Conservation (phyloP, 2,888 invertebrate genomes). For the Plemyria rubiginata region DNA sequence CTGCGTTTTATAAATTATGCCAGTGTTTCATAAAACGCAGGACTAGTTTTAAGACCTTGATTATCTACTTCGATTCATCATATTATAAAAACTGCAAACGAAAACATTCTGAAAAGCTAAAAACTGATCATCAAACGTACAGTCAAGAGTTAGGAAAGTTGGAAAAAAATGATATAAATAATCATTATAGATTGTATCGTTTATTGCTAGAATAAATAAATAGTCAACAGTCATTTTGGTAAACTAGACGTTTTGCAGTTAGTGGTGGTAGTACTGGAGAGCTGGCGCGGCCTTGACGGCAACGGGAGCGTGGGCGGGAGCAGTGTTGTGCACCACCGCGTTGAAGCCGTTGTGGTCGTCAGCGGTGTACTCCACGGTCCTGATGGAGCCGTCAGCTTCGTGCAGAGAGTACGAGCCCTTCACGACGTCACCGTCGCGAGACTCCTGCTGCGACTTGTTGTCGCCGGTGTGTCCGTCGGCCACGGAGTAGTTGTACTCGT, state of each 20-base stretch:
- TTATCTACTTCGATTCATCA: no score
- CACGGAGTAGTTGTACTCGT: slow-evolving; percentile 83
- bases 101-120: no score
- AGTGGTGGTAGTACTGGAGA: slow-evolving; percentile 65
- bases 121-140: no score
- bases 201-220: slow-evolving; percentile 58
- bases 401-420: slow-evolving; percentile 83
- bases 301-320: slow-evolving; percentile 63
- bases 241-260: slow-evolving; percentile 29
- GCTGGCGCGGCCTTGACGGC: slow-evolving; percentile 61
- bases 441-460: slow-evolving; percentile 83
- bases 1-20: no score
- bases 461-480: slow-evolving; percentile 84
- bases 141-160: no score
- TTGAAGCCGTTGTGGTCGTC: slow-evolving; percentile 81
- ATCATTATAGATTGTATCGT: slow-evolving; percentile 26
- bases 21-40: no score
- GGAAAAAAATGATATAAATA: background rate
- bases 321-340: slow-evolving; percentile 69
- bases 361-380: slow-evolving; percentile 83
- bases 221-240: slow-evolving; percentile 47
- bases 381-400: slow-evolving; percentile 83
- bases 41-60: no score
- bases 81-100: no score
- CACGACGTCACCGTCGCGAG: slow-evolving; percentile 81